A percentile compares a stretch with the other conserved stretches of the same genome.
Conservation (phyloP, 2,113 vertebrate species). For the Dolichallabes microphthalmus region DNA sequence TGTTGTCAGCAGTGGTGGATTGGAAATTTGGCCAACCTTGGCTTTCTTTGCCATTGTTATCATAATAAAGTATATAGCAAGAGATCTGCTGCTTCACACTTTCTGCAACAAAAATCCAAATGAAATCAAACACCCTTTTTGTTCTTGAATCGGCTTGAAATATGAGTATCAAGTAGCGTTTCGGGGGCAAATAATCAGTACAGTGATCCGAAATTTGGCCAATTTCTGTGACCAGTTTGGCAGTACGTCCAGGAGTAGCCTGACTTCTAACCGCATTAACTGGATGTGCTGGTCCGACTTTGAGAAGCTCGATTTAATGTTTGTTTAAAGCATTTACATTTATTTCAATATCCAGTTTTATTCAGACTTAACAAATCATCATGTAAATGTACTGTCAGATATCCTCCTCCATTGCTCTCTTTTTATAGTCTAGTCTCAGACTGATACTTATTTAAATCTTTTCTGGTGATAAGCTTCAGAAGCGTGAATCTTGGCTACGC, state of each 20-base stretch:
- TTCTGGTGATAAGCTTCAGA: neutral
- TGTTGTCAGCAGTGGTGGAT: neutral
- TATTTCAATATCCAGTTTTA: no score
- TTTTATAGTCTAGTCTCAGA: neutral
- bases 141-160: neutral
- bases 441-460: neutral
- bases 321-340: no score
- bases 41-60: neutral
- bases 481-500: neutral
- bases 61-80: neutral
- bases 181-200: neutral
- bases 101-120: neutral
- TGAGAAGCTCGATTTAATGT: no score
- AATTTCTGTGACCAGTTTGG: no score
- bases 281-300: no score
- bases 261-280: no score
- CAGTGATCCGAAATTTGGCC: neutral
- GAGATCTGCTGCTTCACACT: neutral
- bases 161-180: neutral
- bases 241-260: no score
- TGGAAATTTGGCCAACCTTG: neutral
- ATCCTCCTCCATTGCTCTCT: neutral
- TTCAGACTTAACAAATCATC: no score
- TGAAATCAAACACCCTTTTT: neutral
- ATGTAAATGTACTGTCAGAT: neutral